These are phyloP conservation scores for Jacana jacana DNA, from an alignment of 2,113 vertebrate species.

Conservation along the genomic window DNA sequence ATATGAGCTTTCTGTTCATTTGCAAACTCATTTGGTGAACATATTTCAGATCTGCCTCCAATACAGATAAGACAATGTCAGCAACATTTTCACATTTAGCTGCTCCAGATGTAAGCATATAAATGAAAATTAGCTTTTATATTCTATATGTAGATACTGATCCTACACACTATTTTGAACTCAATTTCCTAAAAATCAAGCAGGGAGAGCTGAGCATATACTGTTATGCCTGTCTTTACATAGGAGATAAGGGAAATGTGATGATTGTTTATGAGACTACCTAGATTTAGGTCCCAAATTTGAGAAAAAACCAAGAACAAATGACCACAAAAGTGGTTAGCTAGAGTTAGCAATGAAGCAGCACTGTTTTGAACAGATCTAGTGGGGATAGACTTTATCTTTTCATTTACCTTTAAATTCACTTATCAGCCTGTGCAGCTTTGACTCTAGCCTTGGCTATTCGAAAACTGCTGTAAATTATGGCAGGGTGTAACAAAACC, in stretches of 20 bases:
- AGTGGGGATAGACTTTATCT: background rate
- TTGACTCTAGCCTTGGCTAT: background rate
- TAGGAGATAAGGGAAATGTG: background rate
- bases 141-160: background rate
- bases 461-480: background rate
- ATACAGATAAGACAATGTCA: background rate
- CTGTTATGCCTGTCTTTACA: background rate
- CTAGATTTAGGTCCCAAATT: background rate
- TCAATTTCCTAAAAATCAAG: background rate
- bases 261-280: background rate
- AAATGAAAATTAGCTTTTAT: background rate
- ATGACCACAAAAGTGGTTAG: background rate
- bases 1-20: background rate
- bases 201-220: background rate
- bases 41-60: background rate
- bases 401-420: background rate
- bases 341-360: background rate
- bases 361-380: background rate
- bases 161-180: background rate
- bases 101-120: background rate
- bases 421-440: background rate
- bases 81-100: background rate
- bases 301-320: background rate
- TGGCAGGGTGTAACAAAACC: background rate
- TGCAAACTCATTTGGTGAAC: background rate